Percentiles rank a stretch among this genome's conserved stretches.
Evolutionary conservation across 2,888 invertebrate genomes (phyloP).

Genomic region (Hemistola chrysoprasaria): DNA sequence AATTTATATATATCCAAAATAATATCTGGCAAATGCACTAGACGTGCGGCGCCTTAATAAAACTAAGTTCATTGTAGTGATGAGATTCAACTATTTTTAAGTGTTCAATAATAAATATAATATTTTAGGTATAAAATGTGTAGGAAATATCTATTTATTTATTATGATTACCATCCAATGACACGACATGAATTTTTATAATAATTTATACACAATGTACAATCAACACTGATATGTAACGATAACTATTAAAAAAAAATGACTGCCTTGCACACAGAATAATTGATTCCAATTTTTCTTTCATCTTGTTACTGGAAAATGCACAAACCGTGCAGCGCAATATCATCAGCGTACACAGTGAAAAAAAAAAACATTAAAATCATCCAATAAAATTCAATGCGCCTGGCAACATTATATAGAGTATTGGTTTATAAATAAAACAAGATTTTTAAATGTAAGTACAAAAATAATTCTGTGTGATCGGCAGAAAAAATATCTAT

Average conservation of each 20-base stretch:
- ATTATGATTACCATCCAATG: conserved; percentile 62
- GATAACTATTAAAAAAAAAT: conserved; percentile 50
- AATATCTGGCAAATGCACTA: conserved; percentile 27
- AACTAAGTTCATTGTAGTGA: conserved; percentile 19
- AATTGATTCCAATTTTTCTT: conserved; percentile 22
- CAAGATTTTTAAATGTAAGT: conserved; percentile 9
- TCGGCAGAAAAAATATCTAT: conserved; percentile 25
- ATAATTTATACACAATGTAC: conserved; percentile 37
- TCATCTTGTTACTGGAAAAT: neutral
- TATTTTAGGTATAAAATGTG: conserved; percentile 22
- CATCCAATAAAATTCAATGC: too few relatives aligned
- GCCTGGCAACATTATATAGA: too few relatives aligned
- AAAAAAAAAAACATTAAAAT: too few relatives aligned
- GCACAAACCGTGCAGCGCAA: too few relatives aligned
- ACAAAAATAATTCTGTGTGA: too few relatives aligned
- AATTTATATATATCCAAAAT: conserved; percentile 21
- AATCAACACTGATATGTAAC: conserved; percentile 73
- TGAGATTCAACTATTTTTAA: conserved; percentile 42
- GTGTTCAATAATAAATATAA: conserved; percentile 25
- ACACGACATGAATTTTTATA: conserved; percentile 61
- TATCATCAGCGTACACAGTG: too few relatives aligned
- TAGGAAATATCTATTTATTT: conserved; percentile 34
- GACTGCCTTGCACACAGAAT: conserved; percentile 36
- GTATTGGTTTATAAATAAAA: too few relatives aligned
- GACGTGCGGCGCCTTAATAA: conserved; percentile 1